Evolutionary conservation across 2,797 vertebrate genomes (phyloP).

Genomic region (Pristis pectinata): DNA sequence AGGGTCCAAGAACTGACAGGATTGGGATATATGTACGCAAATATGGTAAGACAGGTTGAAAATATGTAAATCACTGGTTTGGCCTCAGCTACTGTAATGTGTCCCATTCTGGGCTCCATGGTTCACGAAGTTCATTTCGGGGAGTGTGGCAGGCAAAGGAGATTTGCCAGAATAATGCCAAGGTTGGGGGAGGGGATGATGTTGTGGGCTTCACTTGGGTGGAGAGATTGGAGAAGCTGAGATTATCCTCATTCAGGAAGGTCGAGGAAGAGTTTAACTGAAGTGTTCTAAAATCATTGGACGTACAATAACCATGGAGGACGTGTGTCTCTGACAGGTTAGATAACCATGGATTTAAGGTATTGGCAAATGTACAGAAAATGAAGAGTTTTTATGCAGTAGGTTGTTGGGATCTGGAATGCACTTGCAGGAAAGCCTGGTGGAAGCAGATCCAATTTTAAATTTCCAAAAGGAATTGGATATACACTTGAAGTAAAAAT

Average conservation of each 20-base stretch:
- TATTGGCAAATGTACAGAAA: background rate
- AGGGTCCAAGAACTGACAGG: background rate
- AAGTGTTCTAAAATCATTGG: background rate
- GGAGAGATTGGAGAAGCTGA: background rate
- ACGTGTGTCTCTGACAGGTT: background rate
- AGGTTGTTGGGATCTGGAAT: background rate
- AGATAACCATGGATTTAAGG: background rate
- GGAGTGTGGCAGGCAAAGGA: background rate
- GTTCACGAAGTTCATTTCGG: background rate
- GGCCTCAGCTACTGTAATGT: background rate
- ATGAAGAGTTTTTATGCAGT: background rate
- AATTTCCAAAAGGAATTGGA: background rate
- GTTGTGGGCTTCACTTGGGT: background rate
- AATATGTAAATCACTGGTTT: background rate
- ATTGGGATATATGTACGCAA: no score
- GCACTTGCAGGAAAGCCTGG: background rate
- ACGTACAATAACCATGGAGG: background rate
- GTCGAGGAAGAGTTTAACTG: background rate
- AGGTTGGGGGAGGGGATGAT: background rate
- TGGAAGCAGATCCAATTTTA: background rate
- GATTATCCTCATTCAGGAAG: background rate
- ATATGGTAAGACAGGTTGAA: background rate
- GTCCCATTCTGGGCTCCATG: background rate
- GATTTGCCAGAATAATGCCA: background rate
- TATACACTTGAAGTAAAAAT: background rate